Conservation (phyloP, 2,888 invertebrate species). For the Melangyna quadrimaculata region DNA sequence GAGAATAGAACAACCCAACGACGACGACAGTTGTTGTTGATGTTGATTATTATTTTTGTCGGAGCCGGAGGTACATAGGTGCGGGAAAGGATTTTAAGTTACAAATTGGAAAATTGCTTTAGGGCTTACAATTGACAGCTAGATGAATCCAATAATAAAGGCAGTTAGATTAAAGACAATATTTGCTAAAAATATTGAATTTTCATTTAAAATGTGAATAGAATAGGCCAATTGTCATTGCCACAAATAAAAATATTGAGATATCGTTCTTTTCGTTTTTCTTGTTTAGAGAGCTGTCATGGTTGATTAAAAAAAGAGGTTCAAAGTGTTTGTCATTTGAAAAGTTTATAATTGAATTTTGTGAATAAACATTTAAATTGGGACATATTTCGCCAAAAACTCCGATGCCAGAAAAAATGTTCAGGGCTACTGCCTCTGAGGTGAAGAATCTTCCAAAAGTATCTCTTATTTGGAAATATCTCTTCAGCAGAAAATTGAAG, state of each 20-base stretch:
- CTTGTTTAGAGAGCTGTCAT: background rate
- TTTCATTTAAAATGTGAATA: background rate
- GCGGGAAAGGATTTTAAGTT: slow-evolving; percentile 11
- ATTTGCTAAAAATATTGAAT: background rate
- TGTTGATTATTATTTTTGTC: slow-evolving; percentile 10
- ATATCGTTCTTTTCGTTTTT: background rate
- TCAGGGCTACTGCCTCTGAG: too few species aligned
- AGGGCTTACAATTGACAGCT: background rate
- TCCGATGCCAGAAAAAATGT: too few species aligned
- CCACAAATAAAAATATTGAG: slow-evolving; percentile 20
- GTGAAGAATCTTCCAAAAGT: too few species aligned
- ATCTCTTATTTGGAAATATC: too few species aligned
- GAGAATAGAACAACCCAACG: background rate
- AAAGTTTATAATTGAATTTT: too few species aligned
- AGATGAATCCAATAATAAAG: slow-evolving; percentile 27
- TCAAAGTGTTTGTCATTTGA: background rate
- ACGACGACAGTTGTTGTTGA: background rate
- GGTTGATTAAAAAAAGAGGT: slow-evolving; percentile 6
- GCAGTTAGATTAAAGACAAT: slow-evolving; percentile 2
- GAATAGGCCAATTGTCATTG: too few species aligned
- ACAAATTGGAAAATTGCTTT: slow-evolving; percentile 54
- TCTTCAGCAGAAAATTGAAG: too few species aligned
- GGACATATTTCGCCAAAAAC: too few species aligned
- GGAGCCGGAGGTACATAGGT: background rate
- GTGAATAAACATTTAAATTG: too few species aligned